Base-by-base conservation (phyloP, 2,888 invertebrate species). In the Brachylomia viminalis region DNA sequence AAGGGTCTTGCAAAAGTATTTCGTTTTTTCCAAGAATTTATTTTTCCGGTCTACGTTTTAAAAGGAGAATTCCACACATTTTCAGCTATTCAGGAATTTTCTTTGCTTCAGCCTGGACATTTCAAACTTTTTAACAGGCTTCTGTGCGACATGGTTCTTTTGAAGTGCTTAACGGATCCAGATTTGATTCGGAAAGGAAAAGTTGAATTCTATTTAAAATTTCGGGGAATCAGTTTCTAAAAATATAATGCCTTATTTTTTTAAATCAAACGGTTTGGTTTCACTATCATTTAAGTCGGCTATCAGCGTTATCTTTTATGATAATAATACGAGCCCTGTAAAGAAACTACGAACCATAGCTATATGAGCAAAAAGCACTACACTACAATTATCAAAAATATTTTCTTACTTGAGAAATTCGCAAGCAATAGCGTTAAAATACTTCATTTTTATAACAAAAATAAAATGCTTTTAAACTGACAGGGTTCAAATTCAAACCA, bases 71-170 rank as follows among this genome's bases (percentile, higher is more conserved):
- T 73, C n/a, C 52, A 62, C 84, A 54, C 80, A 85, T 83, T 86
- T 75, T 38, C 71, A 75, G 75, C 56, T 71, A 80, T 83, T 83
- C 77, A 86, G 56, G 45, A 74, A 77, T 68, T 73, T 64, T 13
- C 79, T 30, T 80, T 61, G 52, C 56, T 59, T 77, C 33, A 61
- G 27, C 30, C 56, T 70, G 62, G 52, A 42, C 45, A 56, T 58
- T 80, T 69, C 71, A 65, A 85, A 84, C 80, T 86, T 86, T 61
- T 75, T 56, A 86, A 84, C 66, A 73, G 74, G 59, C 65, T 66
- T 76, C 23, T 58, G n/a, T 52, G 62, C 17, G 72, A 52, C 58
- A 23, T 33, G 72, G 30, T 75, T 79, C 80, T 38, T 75, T 70
- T 59, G 54, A 65, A 59, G 20, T 66, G 62, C 13, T 42, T 65